Base-by-base conservation (phyloP, 92 coral and sea anemone species). In the Porites lobata region DNA sequence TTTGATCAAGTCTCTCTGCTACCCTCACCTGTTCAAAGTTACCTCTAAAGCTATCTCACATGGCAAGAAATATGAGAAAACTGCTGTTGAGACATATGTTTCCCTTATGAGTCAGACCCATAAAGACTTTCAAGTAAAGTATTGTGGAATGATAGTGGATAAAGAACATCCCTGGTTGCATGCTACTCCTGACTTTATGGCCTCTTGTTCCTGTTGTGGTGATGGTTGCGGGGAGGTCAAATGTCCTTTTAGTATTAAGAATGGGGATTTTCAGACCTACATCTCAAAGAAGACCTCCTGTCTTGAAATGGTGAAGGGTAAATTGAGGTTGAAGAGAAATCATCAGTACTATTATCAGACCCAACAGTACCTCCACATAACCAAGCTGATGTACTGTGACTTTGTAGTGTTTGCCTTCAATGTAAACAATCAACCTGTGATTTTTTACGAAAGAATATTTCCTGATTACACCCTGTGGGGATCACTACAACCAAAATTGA, bases 401-500 rank as follows among this genome's bases (percentile, higher is more conserved):
- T 93, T 90, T 90, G 90, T 93, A 61, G 90, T 93, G 56, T 87
- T 57, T 91, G 75, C 92, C 10, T 53, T 91, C 64, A 59, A 78
- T 63, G 73, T 50, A 2, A 50, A 64, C 51, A 17, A 73, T 75
- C 11, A 8, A 8, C 81, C 83, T 56, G 51, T 53, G 20, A 32
- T 90, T 26, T 74, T 54, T 38, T 18, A 50, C 43, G 93, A 92
- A 59, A 71, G 95, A 77, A 85, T 92, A 18, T 65, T 20, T 29
- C 89, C 91, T 53, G 86, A 92, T 64, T 20, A 1, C 9, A 13
- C 21, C 18, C 89, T 32, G 15, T 90, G 85, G 88, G 86, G 81
- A 52, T 56, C 87, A n/a, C 76, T 22, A 38, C 71, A 79, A 38
- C 92, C 86, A 59, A 91, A 87, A 29, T 85, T 91, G 57, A 19